A percentile compares a stretch with the other conserved stretches of the same genome.
Conservation (phyloP, 2,113 vertebrate genomes). For the Nymphicus hollandicus region DNA sequence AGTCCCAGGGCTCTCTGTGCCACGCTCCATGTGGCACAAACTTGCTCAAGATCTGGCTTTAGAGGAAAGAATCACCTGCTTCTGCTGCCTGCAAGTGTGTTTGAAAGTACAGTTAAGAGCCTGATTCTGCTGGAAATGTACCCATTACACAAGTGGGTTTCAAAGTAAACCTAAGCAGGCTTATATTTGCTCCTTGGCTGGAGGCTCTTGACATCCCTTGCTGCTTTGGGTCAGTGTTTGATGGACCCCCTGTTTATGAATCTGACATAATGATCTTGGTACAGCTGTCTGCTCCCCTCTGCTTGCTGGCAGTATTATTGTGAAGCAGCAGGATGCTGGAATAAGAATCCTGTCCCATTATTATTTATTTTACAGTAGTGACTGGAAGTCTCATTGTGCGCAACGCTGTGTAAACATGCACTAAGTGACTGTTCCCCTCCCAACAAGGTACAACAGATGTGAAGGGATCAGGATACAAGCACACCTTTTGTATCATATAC, state of each 20-base stretch:
- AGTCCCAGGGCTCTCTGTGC: neutral
- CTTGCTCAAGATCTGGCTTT: neutral
- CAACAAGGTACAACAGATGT: neutral
- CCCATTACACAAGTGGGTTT: neutral
- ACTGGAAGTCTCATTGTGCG: neutral
- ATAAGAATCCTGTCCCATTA: neutral
- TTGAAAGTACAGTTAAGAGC: neutral
- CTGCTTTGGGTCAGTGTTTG: neutral
- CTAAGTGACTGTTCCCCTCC: neutral
- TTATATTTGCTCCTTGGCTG: neutral
- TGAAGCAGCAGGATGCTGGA: neutral
- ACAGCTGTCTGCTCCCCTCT: neutral
- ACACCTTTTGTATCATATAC: neutral
- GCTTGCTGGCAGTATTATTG: neutral
- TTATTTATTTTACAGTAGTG: neutral
- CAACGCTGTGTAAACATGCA: neutral
- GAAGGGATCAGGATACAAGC: neutral
- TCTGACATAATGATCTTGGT: neutral
- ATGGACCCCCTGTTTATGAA: neutral
- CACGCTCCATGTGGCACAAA: neutral
- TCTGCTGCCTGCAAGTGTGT: neutral
- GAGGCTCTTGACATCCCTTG: neutral
- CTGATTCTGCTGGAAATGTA: neutral
- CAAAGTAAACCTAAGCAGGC: neutral
- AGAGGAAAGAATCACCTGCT: neutral